Conservation (phyloP, 2,797 vertebrate species). For the Aeoliscus strigatus region DNA sequence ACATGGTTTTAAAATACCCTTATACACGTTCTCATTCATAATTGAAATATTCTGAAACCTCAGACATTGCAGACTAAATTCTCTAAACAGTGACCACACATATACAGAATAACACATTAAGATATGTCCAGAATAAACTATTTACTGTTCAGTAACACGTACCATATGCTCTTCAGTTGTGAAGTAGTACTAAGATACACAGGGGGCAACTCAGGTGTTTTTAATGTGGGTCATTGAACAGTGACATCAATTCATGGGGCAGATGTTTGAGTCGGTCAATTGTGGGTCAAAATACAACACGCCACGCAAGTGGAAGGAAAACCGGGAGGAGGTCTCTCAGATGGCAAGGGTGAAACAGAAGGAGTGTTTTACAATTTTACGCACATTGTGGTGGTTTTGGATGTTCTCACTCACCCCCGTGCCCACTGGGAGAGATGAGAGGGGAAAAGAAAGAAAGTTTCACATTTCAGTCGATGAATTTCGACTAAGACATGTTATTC, state of each 20-base stretch:
- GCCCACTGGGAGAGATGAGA: constrained; percentile 60
- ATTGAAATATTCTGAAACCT: constrained; percentile 67
- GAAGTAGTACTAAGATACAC: constrained; percentile 46
- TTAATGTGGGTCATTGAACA: constrained; percentile 3
- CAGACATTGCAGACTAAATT: constrained; percentile 61
- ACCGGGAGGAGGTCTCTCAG: constrained; percentile 13
- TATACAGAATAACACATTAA: constrained; percentile 61
- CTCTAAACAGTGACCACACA: constrained; percentile 71
- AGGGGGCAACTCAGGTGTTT: constrained; percentile 8
- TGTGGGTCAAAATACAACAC: constrained; percentile 45
- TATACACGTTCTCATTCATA: constrained; percentile 59
- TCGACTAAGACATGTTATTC: no score
- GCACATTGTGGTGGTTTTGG: constrained; percentile 54
- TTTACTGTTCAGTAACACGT: constrained; percentile 56
- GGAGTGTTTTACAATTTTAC: constrained; percentile 43
- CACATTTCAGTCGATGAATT: no score
- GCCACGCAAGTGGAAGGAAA: constrained; percentile 28
- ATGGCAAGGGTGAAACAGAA: constrained; percentile 28
- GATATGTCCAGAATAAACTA: constrained; percentile 66
- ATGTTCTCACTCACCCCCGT: constrained; percentile 65
- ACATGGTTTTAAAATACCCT: constrained; percentile 28
- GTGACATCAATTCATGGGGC: constrained; percentile 13
- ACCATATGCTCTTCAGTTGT: constrained; percentile 3
- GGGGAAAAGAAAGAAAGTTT: constrained; percentile 11
- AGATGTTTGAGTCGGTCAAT: constrained; percentile 11